phyloP scores from a whole-genome alignment of 1,140 invertebrate genomes.

The Bombus waltoni region DNA sequence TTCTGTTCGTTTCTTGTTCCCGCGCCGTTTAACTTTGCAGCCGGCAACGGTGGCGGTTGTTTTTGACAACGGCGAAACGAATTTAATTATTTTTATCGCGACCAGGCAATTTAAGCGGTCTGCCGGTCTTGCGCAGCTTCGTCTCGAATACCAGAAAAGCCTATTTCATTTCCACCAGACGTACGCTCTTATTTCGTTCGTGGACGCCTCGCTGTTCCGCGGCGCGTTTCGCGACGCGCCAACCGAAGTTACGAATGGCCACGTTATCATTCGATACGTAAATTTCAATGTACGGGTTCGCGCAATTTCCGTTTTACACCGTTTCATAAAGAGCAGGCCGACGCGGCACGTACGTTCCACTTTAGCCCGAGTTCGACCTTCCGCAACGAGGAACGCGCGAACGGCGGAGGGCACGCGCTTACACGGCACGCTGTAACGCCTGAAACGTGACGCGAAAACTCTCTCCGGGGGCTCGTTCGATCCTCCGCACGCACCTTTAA shows the following conservation, averaged over 20 bases:
- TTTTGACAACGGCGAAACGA: conserved; percentile 5
- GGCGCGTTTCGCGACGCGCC: too few species aligned
- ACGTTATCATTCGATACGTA: not conserved
- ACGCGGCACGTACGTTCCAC: conserved; percentile 26
- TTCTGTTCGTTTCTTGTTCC: conserved; percentile 12
- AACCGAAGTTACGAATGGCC: too few species aligned
- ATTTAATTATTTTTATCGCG: conserved; percentile 9
- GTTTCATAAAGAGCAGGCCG: not conserved
- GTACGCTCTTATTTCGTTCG: not conserved
- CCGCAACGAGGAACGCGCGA: not conserved
- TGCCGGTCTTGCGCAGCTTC: not conserved
- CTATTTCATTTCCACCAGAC: conserved; percentile 1
- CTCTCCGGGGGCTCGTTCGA: not conserved
- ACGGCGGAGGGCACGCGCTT: not conserved
- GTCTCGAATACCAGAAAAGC: not conserved
- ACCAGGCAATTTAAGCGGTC: not conserved
- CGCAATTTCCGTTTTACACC: conserved; percentile 4
- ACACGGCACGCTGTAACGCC: conserved; percentile 6
- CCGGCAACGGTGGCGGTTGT: not conserved
- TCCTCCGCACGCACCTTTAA: not conserved
- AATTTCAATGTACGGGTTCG: conserved; percentile 7
- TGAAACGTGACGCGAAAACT: conserved; percentile 23
- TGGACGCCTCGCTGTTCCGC: too few species aligned
- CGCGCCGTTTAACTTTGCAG: conserved; percentile 5
- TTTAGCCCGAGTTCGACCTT: conserved; percentile 15